Conservation (phyloP, 2,888 invertebrate genomes). For the Catocala fraxini region DNA sequence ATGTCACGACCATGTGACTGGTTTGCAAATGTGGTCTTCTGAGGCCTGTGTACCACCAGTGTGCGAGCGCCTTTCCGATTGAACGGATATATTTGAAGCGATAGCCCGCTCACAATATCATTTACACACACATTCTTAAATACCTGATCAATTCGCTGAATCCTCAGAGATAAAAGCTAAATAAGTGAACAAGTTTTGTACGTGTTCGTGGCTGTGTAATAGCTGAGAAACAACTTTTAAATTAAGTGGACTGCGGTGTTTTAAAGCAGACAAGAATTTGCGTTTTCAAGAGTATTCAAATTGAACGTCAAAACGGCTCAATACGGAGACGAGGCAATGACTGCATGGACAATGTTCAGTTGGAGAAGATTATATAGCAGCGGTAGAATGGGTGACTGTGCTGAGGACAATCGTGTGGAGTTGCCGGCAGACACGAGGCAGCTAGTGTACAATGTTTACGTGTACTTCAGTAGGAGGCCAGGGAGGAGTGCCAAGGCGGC, state of each 20-base stretch:
- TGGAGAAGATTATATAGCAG: conserved; percentile 81
- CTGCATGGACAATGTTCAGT: conserved; percentile 86
- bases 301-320: conserved; percentile 76
- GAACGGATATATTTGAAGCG: conserved; percentile 67
- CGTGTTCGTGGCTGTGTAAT: neutral
- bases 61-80: conserved; percentile 63
- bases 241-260: conserved; percentile 19
- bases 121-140: conserved; percentile 21
- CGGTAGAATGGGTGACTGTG: conserved; percentile 66
- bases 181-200: conserved; percentile 14
- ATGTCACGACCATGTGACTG: conserved; percentile 79
- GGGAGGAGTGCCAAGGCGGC: conserved; percentile 77
- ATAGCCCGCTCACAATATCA: conserved; percentile 27
- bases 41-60: conserved; percentile 69
- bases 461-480: conserved; percentile 80
- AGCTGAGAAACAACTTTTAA: conserved; percentile 2
- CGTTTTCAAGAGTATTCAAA: conserved; percentile 23
- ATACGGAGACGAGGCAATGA: conserved; percentile 85
- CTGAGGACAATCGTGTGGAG: conserved; percentile 72
- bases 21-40: conserved; percentile 71
- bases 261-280: conserved; percentile 9
- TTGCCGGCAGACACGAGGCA: conserved; percentile 82
- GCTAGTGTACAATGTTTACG: conserved; percentile 81
- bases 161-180: conserved; percentile 2
- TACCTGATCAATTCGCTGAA: conserved; percentile 17